phyloP scores from a whole-genome alignment of 2,888 invertebrate genomes.

The Blera fallax region DNA sequence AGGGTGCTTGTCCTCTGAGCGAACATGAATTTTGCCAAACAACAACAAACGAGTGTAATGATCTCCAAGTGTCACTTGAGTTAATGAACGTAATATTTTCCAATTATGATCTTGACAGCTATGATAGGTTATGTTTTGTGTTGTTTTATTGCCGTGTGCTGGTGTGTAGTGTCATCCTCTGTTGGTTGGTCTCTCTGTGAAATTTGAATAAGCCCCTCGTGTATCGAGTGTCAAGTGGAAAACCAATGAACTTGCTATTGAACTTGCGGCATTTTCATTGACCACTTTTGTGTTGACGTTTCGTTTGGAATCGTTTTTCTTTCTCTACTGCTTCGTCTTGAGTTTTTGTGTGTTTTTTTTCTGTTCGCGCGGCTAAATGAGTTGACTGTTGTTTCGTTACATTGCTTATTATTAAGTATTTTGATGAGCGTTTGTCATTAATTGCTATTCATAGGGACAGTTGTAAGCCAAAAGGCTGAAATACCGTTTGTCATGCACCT shows the following conservation, averaged over 20 bases:
- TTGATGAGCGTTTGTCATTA: slow-evolving; percentile 59
- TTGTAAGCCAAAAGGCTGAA: not conserved
- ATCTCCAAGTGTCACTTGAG: slow-evolving; percentile 62
- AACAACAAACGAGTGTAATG: slow-evolving; percentile 35
- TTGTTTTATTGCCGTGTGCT: not conserved
- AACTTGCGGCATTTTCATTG: slow-evolving; percentile 68
- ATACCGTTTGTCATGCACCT: slow-evolving; percentile 38
- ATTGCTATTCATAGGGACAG: slow-evolving; percentile 50
- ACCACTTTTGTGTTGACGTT: slow-evolving; percentile 54
- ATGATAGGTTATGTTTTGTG: not conserved
- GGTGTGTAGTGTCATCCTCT: slow-evolving; percentile 30
- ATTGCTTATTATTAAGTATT: slow-evolving; percentile 53
- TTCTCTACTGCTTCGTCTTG: slow-evolving; percentile 19
- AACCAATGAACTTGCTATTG: slow-evolving; percentile 72
- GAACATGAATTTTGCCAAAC: slow-evolving; percentile 19
- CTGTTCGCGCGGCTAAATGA: slow-evolving; percentile 35
- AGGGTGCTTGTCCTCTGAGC: slow-evolving; percentile 2
- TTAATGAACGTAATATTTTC: slow-evolving; percentile 48
- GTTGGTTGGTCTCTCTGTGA: slow-evolving; percentile 20
- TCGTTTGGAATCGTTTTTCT: slow-evolving; percentile 28
- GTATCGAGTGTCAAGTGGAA: slow-evolving; percentile 65
- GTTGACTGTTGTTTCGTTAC: slow-evolving; percentile 30
- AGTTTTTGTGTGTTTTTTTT: slow-evolving; percentile 1
- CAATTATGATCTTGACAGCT: slow-evolving; percentile 33
- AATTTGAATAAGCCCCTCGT: slow-evolving; percentile 60